Percentiles rank a stretch among this genome's conserved stretches.
phyloP scores from a whole-genome alignment of 2,888 invertebrate genomes.

The Buathra laborator region DNA sequence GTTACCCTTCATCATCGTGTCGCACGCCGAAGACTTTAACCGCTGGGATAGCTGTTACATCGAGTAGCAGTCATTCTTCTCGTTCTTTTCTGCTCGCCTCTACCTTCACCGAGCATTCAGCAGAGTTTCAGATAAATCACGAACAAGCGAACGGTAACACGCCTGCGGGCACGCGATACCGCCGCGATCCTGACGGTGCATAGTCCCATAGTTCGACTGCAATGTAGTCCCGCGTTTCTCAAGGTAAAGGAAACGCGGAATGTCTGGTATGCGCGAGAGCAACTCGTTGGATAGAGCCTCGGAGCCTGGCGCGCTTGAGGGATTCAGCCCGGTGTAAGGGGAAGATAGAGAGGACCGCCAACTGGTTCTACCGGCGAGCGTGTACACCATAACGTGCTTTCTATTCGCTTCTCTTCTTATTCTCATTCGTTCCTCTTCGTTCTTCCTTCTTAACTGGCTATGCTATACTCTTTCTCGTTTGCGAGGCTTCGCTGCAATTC shows the following conservation, averaged over 20 bases:
- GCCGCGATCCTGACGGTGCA: constrained; percentile 1
- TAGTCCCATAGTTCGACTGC: constrained; percentile 53
- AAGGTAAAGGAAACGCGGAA: constrained; percentile 79
- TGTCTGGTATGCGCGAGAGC: constrained; percentile 76
- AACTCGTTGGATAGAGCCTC: constrained; percentile 36
- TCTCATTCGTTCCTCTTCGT: constrained; percentile 11
- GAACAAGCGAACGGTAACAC: constrained; percentile 13
- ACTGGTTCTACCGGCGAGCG: constrained; percentile 59
- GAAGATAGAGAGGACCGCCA: constrained; percentile 55
- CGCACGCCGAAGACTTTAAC: neutral
- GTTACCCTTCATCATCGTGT: neutral
- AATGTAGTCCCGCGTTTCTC: constrained; percentile 75
- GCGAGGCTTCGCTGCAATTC: constrained; percentile 37
- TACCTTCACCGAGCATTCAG: neutral
- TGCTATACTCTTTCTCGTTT: neutral
- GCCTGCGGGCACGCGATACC: constrained; percentile 25
- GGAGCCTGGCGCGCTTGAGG: constrained; percentile 62
- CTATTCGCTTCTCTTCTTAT: constrained; percentile 32
- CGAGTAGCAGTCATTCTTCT: neutral
- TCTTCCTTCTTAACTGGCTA: constrained; percentile 18
- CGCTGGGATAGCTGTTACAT: neutral
- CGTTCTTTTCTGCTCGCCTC: neutral
- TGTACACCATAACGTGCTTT: constrained; percentile 29
- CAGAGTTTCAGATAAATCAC: constrained; percentile 35
- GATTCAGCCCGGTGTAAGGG: constrained; percentile 65